Base-by-base conservation (phyloP, 2,113 vertebrate species). In the Dasyprocta punctata region DNA sequence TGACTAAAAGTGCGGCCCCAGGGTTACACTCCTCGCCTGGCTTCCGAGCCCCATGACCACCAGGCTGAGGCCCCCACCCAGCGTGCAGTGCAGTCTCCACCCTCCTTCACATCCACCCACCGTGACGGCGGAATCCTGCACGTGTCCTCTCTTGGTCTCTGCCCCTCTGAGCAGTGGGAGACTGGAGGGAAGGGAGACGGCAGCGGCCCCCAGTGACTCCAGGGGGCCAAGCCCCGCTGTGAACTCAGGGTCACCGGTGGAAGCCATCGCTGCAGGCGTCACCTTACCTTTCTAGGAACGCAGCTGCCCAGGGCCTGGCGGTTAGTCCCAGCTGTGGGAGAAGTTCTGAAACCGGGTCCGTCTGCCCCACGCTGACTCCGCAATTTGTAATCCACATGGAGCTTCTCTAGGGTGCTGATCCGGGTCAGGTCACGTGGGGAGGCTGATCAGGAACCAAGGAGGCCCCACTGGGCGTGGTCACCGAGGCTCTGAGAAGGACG, bases 331-430 rank as follows among this genome's bases (percentile, higher is more conserved):
- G 24, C 24, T 3, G 56, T 5, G 36, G 1, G 54, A 33, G 54
- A 0, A 13, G 1, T 5, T 84, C 4, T 6, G 60, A 26, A 19
- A 30, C 33, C 17, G 41, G 26, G 1, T 0, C 71, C 2, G 1
- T 1, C 2, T 4, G 49, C 19, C 80, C 10, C 0, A 38, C 52
- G 77, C 65, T 28, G 54, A 36, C 4, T 22, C 0, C 7, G 60
- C 36, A 80, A 93, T 98, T 98, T 98, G 95, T 97, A 97, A 97
- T 98, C 97, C 98, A 97, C 90, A 95, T 73, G 8, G 75, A 71
- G 26, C 47, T 33, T 10, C 0, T 0, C 0, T 3, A 13, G 20
- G 0, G 4, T 3, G 77, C 3, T 38, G n/a, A 38, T 26, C 44
- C 8, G 5, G 33, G 49, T 16, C 19, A 11, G 3, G 36, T 36